Base-by-base conservation (phyloP, 1,140 invertebrate genomes). In the Bradynema listronoti region DNA sequence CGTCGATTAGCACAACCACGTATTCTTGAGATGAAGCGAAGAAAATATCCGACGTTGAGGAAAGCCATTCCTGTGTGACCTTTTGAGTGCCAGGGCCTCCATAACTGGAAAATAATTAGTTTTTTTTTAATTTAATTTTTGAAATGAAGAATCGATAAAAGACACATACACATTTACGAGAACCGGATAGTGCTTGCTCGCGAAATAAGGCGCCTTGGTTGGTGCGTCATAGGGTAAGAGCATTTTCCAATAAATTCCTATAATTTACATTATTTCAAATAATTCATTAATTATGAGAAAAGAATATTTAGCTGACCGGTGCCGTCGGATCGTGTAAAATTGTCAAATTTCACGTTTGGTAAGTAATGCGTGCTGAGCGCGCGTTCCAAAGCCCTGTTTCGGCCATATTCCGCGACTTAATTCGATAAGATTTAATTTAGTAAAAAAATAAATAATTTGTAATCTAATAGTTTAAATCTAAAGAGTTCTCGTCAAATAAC, bases 1-100 rank as follows among this genome's bases (percentile, higher is more conserved):
- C 74, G 62, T 77, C 74, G 54, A 77, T 78, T 29, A 57, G 49
- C 24, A 68, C 56, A 27, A 75, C 61, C 5, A 73, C 55, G 32
- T 68, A 77, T 30, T 77, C 56, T 30, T 49, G n/a, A n/a, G 39
- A 39, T 11, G 68, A 72, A 6, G 63, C 55, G 34, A 72, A 72
- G 47, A 68, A 72, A 24, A 73, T 51, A 42, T 72, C 63, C 29
- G 42, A 46, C 16, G 61, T 60, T 19, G 36, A 42, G 14, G 67
- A 58, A 1, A 66, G 52, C 68, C 67, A 71, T 55, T 76, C 69
- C 16, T 73, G 72, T 3, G 61, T 73, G 1, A 69, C 73, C 51
- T 61, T 58, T 34, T 76, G 70, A n/a, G 62, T 71, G 22, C 50
- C 54, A 3, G 73, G 73, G 6, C 74, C 63, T n/a, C 46, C 61